Evolutionary conservation across 2,797 vertebrate genomes (phyloP).

Genomic region (Sitta carolinensis): DNA sequence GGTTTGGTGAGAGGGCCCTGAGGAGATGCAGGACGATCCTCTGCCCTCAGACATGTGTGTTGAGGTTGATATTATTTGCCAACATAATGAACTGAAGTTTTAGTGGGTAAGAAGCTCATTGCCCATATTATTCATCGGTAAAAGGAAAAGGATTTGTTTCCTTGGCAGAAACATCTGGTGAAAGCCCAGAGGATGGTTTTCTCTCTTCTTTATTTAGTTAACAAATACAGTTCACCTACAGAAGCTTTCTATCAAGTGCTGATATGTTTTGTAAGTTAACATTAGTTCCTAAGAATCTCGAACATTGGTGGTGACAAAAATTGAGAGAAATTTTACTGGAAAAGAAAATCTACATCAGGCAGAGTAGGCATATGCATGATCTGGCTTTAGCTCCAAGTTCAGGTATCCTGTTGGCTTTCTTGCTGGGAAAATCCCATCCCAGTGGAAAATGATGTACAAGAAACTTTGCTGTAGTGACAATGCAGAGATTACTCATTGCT

Average conservation of each 20-base stretch:
- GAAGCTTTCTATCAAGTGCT: neutral
- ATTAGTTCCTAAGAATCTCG: neutral
- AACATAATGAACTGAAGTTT: neutral
- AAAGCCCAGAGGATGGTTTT: neutral
- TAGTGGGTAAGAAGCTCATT: neutral
- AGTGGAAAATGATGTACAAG: neutral
- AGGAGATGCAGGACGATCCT: neutral
- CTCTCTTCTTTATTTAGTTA: neutral
- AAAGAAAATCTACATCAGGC: neutral
- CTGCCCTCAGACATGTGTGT: neutral
- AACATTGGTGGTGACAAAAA: neutral
- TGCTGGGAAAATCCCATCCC: neutral
- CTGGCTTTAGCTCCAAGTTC: neutral
- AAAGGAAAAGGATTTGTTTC: neutral
- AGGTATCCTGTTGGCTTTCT: neutral
- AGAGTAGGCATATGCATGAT: neutral
- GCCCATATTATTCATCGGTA: rapidly evolving
- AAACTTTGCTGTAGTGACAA: neutral
- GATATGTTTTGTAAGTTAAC: neutral
- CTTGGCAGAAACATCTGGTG: neutral
- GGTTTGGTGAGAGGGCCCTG: neutral
- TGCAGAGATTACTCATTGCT: neutral
- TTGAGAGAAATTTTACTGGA: neutral
- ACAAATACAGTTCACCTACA: neutral
- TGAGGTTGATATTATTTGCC: neutral